A percentile compares a stretch with the other conserved stretches of the same genome.
These are phyloP conservation scores for Schizaphis graminum DNA, from an alignment of 2,888 invertebrate genomes.

Conservation along the genomic window DNA sequence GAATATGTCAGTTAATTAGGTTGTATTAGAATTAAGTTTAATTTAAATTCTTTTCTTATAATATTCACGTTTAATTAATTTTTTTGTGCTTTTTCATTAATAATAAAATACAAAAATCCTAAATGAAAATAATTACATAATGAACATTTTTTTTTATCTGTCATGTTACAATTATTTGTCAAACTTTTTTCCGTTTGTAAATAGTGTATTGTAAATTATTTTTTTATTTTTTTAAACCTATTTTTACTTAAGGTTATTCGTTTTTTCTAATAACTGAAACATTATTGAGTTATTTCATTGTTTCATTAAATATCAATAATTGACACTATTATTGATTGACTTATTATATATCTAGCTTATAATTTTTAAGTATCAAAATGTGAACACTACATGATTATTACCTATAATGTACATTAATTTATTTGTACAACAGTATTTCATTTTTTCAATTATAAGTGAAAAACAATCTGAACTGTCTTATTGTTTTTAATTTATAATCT, in stretches of 20 bases:
- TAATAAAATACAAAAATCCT: slow-evolving; percentile 48
- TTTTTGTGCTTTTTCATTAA: slow-evolving; percentile 48
- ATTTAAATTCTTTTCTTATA: slow-evolving; percentile 44
- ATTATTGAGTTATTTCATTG: slow-evolving; percentile 40
- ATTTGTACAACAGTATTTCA: slow-evolving; percentile 34
- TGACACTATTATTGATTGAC: slow-evolving; percentile 28
- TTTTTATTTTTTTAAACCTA: slow-evolving; percentile 50
- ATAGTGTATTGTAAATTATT: slow-evolving; percentile 61
- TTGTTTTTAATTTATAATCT: slow-evolving; percentile 24
- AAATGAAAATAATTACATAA: slow-evolving; percentile 22
- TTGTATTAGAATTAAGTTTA: slow-evolving; percentile 52
- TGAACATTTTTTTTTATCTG: slow-evolving; percentile 23
- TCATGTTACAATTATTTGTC: slow-evolving; percentile 59
- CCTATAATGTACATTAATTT: slow-evolving; percentile 37
- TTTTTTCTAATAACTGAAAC: slow-evolving; percentile 34
- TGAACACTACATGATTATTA: slow-evolving; percentile 13
- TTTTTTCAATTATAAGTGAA: slow-evolving; percentile 40
- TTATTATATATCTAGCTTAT: slow-evolving; percentile 46
- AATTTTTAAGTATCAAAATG: slow-evolving; percentile 46
- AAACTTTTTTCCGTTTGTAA: slow-evolving; percentile 63
- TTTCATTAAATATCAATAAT: slow-evolving; percentile 45
- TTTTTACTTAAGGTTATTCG: slow-evolving; percentile 31
- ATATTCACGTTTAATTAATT: slow-evolving; percentile 6
- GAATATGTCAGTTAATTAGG: slow-evolving; percentile 55
- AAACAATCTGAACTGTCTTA: slow-evolving; percentile 4